These are phyloP conservation scores for Drosophila rubida DNA, from an alignment of 2,888 invertebrate species.

Conservation along the genomic window DNA sequence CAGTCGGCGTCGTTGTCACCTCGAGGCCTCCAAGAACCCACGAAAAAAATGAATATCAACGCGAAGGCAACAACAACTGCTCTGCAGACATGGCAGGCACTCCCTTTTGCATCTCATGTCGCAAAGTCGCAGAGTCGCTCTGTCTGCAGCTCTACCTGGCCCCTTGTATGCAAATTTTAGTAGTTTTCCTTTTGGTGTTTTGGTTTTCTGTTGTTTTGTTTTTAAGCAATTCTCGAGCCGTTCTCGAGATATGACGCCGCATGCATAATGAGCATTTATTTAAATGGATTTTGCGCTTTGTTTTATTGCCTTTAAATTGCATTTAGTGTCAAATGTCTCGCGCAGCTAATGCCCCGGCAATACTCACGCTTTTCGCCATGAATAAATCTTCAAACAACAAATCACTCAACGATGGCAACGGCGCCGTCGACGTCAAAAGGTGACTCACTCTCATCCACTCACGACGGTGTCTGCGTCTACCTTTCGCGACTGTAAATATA, in stretches of 20 bases:
- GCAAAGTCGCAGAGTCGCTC: no score
- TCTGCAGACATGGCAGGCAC: slow-evolving; percentile 67
- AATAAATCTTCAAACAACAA: slow-evolving; percentile 68
- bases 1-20: slow-evolving; percentile 64
- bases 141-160: slow-evolving; percentile 11
- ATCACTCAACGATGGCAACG: slow-evolving; percentile 62
- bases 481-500: slow-evolving; percentile 46
- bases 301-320: slow-evolving; percentile 79
- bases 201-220: not conserved
- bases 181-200: slow-evolving; percentile 2
- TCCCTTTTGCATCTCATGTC: slow-evolving; percentile 58
- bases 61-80: not conserved
- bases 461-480: slow-evolving; percentile 27
- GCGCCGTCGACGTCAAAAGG: slow-evolving; percentile 53
- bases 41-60: not conserved
- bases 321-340: slow-evolving; percentile 77
- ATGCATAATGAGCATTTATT: slow-evolving; percentile 77
- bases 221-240: slow-evolving; percentile 61
- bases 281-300: slow-evolving; percentile 70
- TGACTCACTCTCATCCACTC: slow-evolving; percentile 55
- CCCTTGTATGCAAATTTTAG: slow-evolving; percentile 64
- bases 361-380: slow-evolving; percentile 39
- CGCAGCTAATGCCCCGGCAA: slow-evolving; percentile 55
- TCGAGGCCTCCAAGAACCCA: slow-evolving; percentile 64
- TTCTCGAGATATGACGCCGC: slow-evolving; percentile 78